Conservation (phyloP, 2,797 vertebrate species). For the Pteropus rufus region DNA sequence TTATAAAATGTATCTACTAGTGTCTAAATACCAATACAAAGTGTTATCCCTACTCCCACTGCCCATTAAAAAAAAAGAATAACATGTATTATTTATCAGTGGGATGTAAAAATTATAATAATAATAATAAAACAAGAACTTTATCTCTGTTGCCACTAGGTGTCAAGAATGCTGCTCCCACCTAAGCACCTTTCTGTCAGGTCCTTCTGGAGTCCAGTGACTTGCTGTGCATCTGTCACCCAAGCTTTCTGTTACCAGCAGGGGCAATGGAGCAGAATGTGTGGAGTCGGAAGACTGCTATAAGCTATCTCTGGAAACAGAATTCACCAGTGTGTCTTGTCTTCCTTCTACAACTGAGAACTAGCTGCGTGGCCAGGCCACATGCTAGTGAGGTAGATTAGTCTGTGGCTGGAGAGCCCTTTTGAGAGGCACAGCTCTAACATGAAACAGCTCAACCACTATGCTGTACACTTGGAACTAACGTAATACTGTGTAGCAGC, state of each 20-base stretch:
- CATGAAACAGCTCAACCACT: background rate
- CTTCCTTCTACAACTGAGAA: background rate
- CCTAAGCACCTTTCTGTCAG: background rate
- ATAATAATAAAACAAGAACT: background rate
- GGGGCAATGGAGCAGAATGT: too few species aligned
- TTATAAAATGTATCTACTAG: background rate
- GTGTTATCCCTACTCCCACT: background rate
- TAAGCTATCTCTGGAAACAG: background rate
- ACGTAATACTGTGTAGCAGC: background rate
- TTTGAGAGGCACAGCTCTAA: background rate
- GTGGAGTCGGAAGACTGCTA: background rate
- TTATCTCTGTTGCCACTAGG: background rate
- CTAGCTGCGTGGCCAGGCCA: background rate
- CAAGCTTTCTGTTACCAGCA: background rate
- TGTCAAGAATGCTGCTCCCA: background rate
- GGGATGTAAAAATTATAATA: background rate
- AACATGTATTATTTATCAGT: background rate
- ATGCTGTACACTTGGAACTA: background rate
- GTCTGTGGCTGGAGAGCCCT: background rate
- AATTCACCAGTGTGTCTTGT: background rate
- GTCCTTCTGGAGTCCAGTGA: background rate
- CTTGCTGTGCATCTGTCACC: background rate
- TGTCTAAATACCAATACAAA: background rate
- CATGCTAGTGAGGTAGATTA: background rate
- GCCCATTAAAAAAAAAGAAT: background rate